Evolutionary conservation across 53 echinoderm and acorn worm genomes (phyloP), one percentile per base, ranked within the genome.

Genomic region (Stichopus horrens): DNA sequence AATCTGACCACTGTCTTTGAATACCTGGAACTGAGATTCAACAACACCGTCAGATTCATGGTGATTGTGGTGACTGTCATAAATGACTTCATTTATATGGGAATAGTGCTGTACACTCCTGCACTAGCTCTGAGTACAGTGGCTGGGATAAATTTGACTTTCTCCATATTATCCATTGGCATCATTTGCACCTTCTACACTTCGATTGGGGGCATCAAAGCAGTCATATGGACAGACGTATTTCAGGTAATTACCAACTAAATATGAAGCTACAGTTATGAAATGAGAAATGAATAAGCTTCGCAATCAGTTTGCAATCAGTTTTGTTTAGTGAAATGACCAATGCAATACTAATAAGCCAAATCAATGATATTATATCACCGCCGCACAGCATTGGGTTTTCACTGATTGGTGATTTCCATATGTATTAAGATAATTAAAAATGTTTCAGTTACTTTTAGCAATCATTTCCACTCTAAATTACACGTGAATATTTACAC

Each of bases 121-220:
- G 86, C 86, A 1, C 19, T 86, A n/a, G 86, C 86, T 16, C 57
- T 86, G 14, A 86, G 86, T 54, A 74, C 74, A 37, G 86, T 74
- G n/a, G 53, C 86, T 8, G 74, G 74, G 52, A 86, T 86, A 53
- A 86, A 22, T 21, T 57, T 86, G 7, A 3, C 86, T 5, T 73
- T 74, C 57, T 86, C 86, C 54, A 86, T 86, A 52, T 16, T 86
- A 37, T 55, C 86, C n/a, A 57, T 86, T 86, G 86, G 86, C 21
- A 73, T 86, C 6, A 73, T 74, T 18, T 86, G 86, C 53, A 86
- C 86, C 51, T 86, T 86, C 74, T 86, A 86, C 55, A 86, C 86
- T 6, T 53, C 86, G 5, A 73, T 87, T n/a, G 87, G 87, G 54
- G 87, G 87, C 6, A 74, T 87, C 9, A 87, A 87, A 57, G 87